Evolutionary conservation across 2,113 vertebrate genomes (phyloP), one percentile per base, ranked within the genome.

Genomic region (Anguilla rostrata): DNA sequence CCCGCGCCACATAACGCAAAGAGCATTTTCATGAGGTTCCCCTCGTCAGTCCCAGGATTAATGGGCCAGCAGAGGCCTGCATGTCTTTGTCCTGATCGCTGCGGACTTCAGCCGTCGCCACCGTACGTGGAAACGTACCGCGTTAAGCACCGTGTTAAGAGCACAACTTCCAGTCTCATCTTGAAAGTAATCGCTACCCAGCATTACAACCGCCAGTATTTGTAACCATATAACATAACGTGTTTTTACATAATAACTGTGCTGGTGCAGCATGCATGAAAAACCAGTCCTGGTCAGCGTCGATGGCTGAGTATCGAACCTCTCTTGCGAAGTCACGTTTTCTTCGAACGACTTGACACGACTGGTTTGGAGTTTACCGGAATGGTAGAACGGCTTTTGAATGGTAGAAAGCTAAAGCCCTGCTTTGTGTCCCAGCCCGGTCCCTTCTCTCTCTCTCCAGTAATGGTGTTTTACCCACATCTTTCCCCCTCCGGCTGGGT

Each of bases 401-500:
- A 9, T 9, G 9, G 63, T 71, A 71, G 18, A 34, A 75, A 53
- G 49, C 49, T 0, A 75, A 8, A 75, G 3, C 63, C 63, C n/a
- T 29, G n/a, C n/a, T 34, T 34, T 6, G 20, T 34, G 4, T 34
- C 66, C 22, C 26, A 34, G 20, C 3, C 26, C 5, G 3, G 2
- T 75, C 22, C 34, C 8, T 5, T 5, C 66, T 75, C 22, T n/a
- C 22, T n/a, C n/a, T 12, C 22, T 11, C 2, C 20, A 66, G 22
- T 66, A 22, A 66, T 20, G 22, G 18, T 66, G 60, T 66, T 63
- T 39, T 14, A 49, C 5, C 39, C 18, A 5, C 12, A 14, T 2
- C 26, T 83, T n/a, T 84, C 82, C 60, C 18, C 3, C 60, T 53
- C 49, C 49, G 49, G 22, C 78, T 81, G 41, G 84, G 82, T 85